Evolutionary conservation across 2,888 invertebrate genomes (phyloP).

Genomic region (Pollenia griseotomentosa): DNA sequence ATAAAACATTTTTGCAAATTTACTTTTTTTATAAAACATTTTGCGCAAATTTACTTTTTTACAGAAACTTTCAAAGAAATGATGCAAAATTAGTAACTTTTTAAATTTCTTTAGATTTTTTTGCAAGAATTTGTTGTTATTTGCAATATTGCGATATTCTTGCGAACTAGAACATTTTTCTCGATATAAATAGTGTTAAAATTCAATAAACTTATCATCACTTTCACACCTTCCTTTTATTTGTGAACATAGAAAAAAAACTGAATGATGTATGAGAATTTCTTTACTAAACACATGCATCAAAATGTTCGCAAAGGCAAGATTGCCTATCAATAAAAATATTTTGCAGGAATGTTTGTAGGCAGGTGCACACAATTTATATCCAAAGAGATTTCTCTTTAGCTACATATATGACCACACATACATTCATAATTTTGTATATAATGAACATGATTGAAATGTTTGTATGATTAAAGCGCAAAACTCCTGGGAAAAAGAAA

Average conservation of each 20-base stretch:
- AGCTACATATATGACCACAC: no score
- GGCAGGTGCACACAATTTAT: not conserved
- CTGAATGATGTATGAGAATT: not conserved
- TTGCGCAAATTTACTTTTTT: no score
- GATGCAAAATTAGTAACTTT: no score
- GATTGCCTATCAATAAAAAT: not conserved
- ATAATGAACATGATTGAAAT: constrained; percentile 30
- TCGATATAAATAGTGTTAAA: not conserved
- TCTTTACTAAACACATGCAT: not conserved
- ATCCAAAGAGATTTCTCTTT: not conserved
- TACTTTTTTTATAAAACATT: no score
- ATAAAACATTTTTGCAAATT: no score
- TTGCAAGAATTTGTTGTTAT: no score
- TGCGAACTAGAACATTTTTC: no score
- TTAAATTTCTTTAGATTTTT: no score
- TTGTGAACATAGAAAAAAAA: not conserved
- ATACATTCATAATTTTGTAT: no score
- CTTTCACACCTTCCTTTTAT: not conserved
- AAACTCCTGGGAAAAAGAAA: not conserved
- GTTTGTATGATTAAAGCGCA: constrained; percentile 1
- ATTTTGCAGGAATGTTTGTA: not conserved
- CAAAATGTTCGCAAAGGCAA: not conserved
- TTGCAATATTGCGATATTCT: no score
- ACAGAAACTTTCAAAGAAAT: no score
- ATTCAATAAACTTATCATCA: not conserved